Evolutionary conservation across 2,797 vertebrate species (phyloP).

Genomic region (Sebastiscus tertius): DNA sequence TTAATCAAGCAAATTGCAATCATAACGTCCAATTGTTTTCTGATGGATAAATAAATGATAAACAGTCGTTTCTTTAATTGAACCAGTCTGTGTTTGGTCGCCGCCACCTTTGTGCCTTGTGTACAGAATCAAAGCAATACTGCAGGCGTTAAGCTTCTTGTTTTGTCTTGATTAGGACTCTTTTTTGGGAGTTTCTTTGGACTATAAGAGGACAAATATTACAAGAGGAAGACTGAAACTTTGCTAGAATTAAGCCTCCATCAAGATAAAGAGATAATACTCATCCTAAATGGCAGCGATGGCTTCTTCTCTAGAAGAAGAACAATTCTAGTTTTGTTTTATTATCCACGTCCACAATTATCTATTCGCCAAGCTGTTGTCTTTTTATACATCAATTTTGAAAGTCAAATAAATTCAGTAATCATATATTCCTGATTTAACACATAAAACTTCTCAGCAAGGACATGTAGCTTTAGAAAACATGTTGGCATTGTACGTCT

Average conservation of each 20-base stretch:
- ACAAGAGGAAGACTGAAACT: background rate
- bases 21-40: conserved; percentile 82
- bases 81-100: conserved; percentile 38
- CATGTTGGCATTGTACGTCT: too few species aligned
- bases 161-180: conserved; percentile 26
- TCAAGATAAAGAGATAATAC: background rate
- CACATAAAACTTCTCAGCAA: background rate
- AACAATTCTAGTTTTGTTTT: background rate
- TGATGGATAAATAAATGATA: conserved; percentile 82
- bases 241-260: background rate
- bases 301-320: background rate
- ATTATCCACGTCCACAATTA: background rate
- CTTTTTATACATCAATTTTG: background rate
- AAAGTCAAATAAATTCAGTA: background rate
- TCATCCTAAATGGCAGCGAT: background rate
- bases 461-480: background rate
- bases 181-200: background rate
- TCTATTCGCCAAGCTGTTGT: background rate
- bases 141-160: conserved; percentile 24
- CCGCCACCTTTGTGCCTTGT: conserved; percentile 55
- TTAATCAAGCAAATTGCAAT: conserved; percentile 85
- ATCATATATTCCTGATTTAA: background rate
- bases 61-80: conserved; percentile 72
- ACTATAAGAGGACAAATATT: background rate
- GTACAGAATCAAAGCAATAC: conserved; percentile 32